Percentiles rank a stretch among this genome's conserved stretches.
phyloP scores from a whole-genome alignment of 2,888 invertebrate species.

The Aspidapion aeneum region DNA sequence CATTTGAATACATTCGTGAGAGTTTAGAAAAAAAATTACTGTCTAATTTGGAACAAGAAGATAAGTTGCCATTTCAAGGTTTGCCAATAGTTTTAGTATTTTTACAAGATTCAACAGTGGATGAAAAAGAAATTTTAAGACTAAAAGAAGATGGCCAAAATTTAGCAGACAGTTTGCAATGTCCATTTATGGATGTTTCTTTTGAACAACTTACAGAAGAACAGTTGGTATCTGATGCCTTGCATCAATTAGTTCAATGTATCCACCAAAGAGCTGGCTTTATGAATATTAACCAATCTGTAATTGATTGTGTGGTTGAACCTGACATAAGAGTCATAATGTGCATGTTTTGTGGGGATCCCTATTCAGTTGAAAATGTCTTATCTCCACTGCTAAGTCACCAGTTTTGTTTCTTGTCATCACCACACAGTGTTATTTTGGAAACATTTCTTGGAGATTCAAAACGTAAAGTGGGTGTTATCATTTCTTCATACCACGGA shows the following conservation, averaged over 20 bases:
- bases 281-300: slow-evolving; percentile 66
- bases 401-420: slow-evolving; percentile 81
- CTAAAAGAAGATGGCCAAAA: slow-evolving; percentile 87
- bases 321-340: slow-evolving; percentile 89
- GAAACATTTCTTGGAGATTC: slow-evolving; percentile 91
- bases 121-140: slow-evolving; percentile 80
- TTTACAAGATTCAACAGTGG: slow-evolving; percentile 77
- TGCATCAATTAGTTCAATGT: slow-evolving; percentile 70
- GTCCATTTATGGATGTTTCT: slow-evolving; percentile 80
- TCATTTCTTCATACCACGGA: slow-evolving; percentile 92
- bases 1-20: slow-evolving; percentile 87
- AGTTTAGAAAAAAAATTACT: slow-evolving; percentile 89
- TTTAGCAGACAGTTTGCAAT: slow-evolving; percentile 83
- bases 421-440: slow-evolving; percentile 82
- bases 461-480: slow-evolving; percentile 84
- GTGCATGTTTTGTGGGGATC: slow-evolving; percentile 96
- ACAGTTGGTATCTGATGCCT: slow-evolving; percentile 65
- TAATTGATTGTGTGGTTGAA: slow-evolving; percentile 70
- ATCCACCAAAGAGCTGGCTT: slow-evolving; percentile 77
- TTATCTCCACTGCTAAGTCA: slow-evolving; percentile 83
- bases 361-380: slow-evolving; percentile 86
- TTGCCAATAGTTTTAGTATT: slow-evolving; percentile 89
- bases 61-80: slow-evolving; percentile 80
- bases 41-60: slow-evolving; percentile 86
- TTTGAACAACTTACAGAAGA: slow-evolving; percentile 63